Evolutionary conservation across 2,797 vertebrate genomes (phyloP).

Genomic region (Eulemur albifrons): DNA sequence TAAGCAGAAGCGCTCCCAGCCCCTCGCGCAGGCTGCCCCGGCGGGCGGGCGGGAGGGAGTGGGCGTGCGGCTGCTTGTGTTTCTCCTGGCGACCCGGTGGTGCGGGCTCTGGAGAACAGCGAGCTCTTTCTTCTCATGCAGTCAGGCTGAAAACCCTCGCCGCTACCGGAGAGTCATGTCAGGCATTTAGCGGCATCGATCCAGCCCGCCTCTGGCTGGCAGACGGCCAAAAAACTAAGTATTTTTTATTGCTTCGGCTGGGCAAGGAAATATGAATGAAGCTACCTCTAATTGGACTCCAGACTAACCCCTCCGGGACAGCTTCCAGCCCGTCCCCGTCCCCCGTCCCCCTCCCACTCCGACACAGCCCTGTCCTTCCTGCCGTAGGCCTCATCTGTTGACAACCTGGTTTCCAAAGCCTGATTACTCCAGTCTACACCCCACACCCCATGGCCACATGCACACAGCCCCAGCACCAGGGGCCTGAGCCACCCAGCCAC

Average conservation of each 20-base stretch:
- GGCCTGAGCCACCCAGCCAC: background rate
- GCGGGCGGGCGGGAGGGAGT: background rate
- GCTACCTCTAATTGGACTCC: constrained; percentile 76
- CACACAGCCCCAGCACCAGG: background rate
- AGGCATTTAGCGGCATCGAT: constrained; percentile 86
- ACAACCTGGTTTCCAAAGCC: constrained; percentile 71
- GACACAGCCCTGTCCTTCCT: constrained; percentile 58
- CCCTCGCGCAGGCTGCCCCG: constrained; percentile 63
- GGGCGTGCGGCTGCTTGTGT: constrained; percentile 73
- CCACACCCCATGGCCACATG: background rate
- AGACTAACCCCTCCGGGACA: constrained; percentile 81
- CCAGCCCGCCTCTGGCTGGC: constrained; percentile 83
- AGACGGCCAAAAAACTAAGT: constrained; percentile 84
- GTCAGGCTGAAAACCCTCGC: constrained; percentile 87
- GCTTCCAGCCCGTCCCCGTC: constrained; percentile 53
- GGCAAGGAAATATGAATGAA: constrained; percentile 84
- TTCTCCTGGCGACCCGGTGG: constrained; percentile 76
- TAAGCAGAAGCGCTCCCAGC: constrained; percentile 57
- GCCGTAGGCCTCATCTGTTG: constrained; percentile 59
- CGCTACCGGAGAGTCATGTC: constrained; percentile 82
- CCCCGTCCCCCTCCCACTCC: background rate
- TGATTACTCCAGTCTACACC: background rate
- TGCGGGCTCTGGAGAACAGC: constrained; percentile 84
- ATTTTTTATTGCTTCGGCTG: constrained; percentile 84
- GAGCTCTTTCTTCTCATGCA: constrained; percentile 90